Conservation (phyloP, 1,140 invertebrate species). For the Cheumatopsyche charites region DNA sequence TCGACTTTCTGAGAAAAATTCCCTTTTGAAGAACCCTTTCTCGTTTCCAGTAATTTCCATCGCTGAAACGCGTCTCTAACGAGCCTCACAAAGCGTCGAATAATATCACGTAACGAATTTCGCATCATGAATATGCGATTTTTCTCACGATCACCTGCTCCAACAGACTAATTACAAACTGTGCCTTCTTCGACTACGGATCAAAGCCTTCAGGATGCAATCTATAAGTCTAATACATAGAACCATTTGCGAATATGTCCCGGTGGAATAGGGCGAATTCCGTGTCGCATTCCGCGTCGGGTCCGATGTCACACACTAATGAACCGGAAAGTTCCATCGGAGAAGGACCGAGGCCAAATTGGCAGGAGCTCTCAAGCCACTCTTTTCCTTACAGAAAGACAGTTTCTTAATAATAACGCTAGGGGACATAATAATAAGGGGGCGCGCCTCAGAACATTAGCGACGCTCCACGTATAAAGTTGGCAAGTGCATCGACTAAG, state of each 20-base stretch:
- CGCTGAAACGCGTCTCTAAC: too few species aligned
- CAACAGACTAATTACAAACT: neutral
- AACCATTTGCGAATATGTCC: too few species aligned
- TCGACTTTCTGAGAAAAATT: too few species aligned
- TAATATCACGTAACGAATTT: conserved; percentile 5
- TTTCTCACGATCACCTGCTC: neutral
- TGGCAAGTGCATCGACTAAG: too few species aligned
- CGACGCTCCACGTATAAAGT: too few species aligned
- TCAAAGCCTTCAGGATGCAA: too few species aligned
- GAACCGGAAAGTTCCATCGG: conserved; percentile 31
- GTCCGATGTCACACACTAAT: conserved; percentile 31
- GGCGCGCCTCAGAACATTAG: neutral
- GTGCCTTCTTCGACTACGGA: neutral
- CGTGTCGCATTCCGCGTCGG: neutral
- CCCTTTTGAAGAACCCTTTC: too few species aligned
- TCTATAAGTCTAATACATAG: too few species aligned
- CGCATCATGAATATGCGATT: conserved; percentile 11
- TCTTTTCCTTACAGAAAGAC: neutral
- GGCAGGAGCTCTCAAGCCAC: neutral
- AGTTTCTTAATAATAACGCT: neutral
- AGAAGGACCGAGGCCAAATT: neutral
- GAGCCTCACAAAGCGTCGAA: too few species aligned
- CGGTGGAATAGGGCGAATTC: too few species aligned
- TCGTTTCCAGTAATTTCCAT: too few species aligned
- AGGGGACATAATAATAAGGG: too few species aligned